phyloP scores from a whole-genome alignment of 2,113 vertebrate genomes.

The Podarcis cretensis region DNA sequence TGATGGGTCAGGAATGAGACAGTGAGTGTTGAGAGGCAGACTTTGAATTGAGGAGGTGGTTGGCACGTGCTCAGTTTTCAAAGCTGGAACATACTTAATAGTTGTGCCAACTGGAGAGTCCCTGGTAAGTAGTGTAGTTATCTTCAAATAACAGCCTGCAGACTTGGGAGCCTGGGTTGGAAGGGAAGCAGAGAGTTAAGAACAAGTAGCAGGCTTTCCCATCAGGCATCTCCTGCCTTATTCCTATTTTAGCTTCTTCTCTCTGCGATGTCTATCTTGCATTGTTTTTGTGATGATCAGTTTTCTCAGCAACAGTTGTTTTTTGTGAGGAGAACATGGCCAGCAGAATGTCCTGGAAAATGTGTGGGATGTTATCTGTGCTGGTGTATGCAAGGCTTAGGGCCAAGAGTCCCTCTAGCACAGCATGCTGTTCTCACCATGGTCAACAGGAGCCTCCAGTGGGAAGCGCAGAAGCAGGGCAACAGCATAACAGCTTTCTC shows the following conservation, averaged over 20 bases:
- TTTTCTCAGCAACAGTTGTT: conserved; percentile 20
- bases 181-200: conserved; percentile 18
- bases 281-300: background rate
- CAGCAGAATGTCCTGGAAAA: background rate
- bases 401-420: too few species aligned
- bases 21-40: background rate
- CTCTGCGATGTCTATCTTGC: rapidly evolving
- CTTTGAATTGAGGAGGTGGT: background rate
- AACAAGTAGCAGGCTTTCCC: conserved; percentile 32
- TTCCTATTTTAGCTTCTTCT: background rate
- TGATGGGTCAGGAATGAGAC: too few species aligned
- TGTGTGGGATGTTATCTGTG: too few species aligned
- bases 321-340: background rate
- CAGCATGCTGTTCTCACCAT: too few species aligned
- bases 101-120: conserved; percentile 25
- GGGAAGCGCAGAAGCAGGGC: too few species aligned
- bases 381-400: background rate
- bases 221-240: conserved; percentile 10
- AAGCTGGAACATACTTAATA: background rate
- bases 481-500: too few species aligned
- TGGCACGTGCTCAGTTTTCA: background rate
- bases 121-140: conserved; percentile 17
- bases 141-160: conserved; percentile 30
- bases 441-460: too few species aligned
- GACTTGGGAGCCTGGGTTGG: background rate